These are phyloP conservation scores for Istiophorus platypterus DNA, from an alignment of 2,113 vertebrate species.

Conservation along the genomic window DNA sequence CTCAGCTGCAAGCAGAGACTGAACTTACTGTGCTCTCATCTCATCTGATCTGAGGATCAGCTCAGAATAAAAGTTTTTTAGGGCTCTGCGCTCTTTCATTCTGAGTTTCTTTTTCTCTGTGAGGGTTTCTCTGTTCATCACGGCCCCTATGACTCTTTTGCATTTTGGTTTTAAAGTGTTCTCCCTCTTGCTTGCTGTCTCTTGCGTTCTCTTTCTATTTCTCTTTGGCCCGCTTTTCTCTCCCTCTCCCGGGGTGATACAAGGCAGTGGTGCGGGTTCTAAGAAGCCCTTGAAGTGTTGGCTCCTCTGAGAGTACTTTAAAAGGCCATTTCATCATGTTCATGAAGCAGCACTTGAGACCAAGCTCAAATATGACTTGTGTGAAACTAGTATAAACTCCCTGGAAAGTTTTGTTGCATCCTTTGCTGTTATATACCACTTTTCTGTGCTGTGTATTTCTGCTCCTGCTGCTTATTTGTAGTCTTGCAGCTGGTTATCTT, in stretches of 20 bases:
- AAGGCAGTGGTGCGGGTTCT: constrained; percentile 82
- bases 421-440: constrained; percentile 55
- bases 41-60: constrained; percentile 81
- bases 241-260: constrained; percentile 78
- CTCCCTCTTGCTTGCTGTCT: constrained; percentile 68
- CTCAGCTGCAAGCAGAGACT: constrained; percentile 73
- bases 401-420: constrained; percentile 77
- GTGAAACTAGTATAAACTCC: constrained; percentile 78
- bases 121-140: constrained; percentile 68
- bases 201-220: constrained; percentile 68
- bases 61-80: constrained; percentile 72
- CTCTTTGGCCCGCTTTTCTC: constrained; percentile 72
- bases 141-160: constrained; percentile 74
- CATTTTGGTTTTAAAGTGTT: constrained; percentile 72
- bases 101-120: constrained; percentile 74
- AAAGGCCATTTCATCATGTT: constrained; percentile 84
- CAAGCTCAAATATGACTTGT: constrained; percentile 78
- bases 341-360: constrained; percentile 78
- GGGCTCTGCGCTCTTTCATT: constrained; percentile 76
- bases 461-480: constrained; percentile 50
- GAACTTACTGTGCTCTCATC: constrained; percentile 82
- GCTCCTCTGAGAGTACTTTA: constrained; percentile 83
- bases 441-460: constrained; percentile 37
- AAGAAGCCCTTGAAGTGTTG: constrained; percentile 84
- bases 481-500: constrained; percentile 31